Conservation (phyloP, 2,113 vertebrate species). For the Triplophysa rosa region DNA sequence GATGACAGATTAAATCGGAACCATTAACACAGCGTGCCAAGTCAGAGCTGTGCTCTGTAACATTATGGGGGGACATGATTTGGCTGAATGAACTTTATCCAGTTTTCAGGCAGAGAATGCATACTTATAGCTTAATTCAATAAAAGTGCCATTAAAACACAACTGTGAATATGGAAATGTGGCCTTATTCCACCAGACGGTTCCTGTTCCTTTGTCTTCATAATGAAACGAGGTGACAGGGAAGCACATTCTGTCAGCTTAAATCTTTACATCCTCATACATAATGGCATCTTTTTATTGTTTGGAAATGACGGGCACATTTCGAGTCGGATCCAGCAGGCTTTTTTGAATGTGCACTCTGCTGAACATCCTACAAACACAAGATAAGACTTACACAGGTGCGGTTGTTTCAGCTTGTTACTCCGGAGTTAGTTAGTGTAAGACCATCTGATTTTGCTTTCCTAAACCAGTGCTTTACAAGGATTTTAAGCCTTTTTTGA, state of each 20-base stretch:
- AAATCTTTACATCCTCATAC: conserved; percentile 23
- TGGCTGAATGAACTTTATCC: conserved; percentile 36
- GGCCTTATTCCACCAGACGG: conserved; percentile 25
- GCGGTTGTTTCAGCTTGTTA: conserved; percentile 17
- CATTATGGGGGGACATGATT: conserved; percentile 30
- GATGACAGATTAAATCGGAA: conserved; percentile 84
- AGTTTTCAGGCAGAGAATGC: conserved; percentile 34
- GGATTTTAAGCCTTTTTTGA: conserved; percentile 67
- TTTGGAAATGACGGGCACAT: conserved; percentile 19
- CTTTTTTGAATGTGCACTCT: background rate
- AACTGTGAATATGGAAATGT: conserved; percentile 22
- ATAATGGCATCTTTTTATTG: conserved; percentile 33
- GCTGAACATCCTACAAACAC: background rate
- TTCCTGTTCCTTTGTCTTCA: conserved; percentile 33
- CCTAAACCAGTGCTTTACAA: conserved; percentile 6
- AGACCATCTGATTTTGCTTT: conserved; percentile 12
- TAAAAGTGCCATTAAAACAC: conserved; percentile 31
- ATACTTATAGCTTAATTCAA: conserved; percentile 46
- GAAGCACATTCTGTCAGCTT: conserved; percentile 18
- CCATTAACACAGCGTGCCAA: conserved; percentile 69
- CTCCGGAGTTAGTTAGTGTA: conserved; percentile 26
- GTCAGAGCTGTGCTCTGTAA: conserved; percentile 52
- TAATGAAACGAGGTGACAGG: conserved; percentile 28
- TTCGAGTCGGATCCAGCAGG: conserved; percentile 16
- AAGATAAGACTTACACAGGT: conserved; percentile 12